These are phyloP conservation scores for Epinephelus lanceolatus DNA, from an alignment of 2,113 vertebrate genomes.

Conservation along the genomic window DNA sequence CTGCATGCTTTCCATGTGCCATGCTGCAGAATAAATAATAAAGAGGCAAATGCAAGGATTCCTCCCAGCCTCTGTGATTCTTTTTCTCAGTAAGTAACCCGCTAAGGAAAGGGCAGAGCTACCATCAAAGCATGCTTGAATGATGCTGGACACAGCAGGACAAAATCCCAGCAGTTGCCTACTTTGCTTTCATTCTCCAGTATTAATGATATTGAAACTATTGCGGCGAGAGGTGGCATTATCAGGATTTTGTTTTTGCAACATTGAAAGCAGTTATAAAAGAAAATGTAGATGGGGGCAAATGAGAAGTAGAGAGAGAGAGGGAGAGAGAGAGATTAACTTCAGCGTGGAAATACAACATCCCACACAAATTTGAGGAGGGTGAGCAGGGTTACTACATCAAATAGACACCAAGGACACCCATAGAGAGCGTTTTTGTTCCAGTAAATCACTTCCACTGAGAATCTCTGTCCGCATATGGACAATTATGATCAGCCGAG, in stretches of 20 bases:
- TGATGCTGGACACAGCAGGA: slow-evolving; percentile 53
- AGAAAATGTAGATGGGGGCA: background rate
- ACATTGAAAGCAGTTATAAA: slow-evolving; percentile 1
- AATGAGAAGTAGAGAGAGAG: background rate
- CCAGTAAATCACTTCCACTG: slow-evolving; percentile 49
- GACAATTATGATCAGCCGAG: slow-evolving; percentile 54
- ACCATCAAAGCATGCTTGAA: slow-evolving; percentile 44
- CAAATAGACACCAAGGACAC: slow-evolving; percentile 26
- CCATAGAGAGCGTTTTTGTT: slow-evolving; percentile 35
- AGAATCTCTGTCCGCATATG: slow-evolving; percentile 33
- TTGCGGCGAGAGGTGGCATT: background rate
- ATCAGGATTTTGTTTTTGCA: slow-evolving; percentile 14
- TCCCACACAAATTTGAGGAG: slow-evolving; percentile 24
- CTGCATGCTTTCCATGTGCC: slow-evolving; percentile 31
- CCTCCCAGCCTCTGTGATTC: slow-evolving; percentile 44
- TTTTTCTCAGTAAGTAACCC: slow-evolving; percentile 56
- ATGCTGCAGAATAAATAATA: slow-evolving; percentile 60
- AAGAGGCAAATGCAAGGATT: slow-evolving; percentile 54
- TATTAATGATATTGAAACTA: slow-evolving; percentile 19
- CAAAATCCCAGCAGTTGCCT: slow-evolving; percentile 20
- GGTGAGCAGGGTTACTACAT: slow-evolving; percentile 22
- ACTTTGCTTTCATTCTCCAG: background rate
- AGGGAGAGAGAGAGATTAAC: slow-evolving; percentile 20
- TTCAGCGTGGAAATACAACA: slow-evolving; percentile 23
- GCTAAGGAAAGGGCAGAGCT: slow-evolving; percentile 50